Evolutionary conservation across 1,140 invertebrate genomes (phyloP).

Genomic region (Sweltsa coloradensis): DNA sequence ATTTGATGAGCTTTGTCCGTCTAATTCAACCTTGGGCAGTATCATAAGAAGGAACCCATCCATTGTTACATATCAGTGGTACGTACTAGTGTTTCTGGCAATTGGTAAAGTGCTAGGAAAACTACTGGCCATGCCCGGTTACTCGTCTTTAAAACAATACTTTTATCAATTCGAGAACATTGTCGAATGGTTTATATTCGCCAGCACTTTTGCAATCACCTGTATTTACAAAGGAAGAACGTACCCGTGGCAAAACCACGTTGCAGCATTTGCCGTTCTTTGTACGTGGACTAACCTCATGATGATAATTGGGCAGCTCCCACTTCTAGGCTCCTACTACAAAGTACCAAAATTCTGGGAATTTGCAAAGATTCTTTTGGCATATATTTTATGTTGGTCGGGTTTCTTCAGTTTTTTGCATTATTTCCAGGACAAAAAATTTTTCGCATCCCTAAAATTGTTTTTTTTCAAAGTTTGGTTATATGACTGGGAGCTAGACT

Average conservation of each 20-base stretch:
- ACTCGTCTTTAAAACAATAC: constrained; percentile 62
- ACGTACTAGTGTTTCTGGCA: constrained; percentile 52
- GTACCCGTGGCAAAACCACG: constrained; percentile 69
- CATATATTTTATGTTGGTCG: too few species aligned
- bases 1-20: too few species aligned
- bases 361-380: constrained; percentile 69
- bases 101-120: constrained; percentile 64
- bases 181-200: constrained; percentile 72
- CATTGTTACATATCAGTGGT: constrained; percentile 62
- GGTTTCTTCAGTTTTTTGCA: too few species aligned
- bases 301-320: constrained; percentile 71
- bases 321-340: constrained; percentile 73
- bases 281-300: constrained; percentile 77
- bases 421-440: too few species aligned
- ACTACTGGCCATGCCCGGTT: constrained; percentile 60
- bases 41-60: constrained; percentile 52
- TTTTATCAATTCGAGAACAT: constrained; percentile 70
- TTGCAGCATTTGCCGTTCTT: constrained; percentile 69
- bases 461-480: too few species aligned
- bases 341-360: too few species aligned
- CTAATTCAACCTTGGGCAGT: constrained; percentile 53
- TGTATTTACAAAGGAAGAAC: constrained; percentile 63
- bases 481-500: too few species aligned
- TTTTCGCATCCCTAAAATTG: too few species aligned
- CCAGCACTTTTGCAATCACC: constrained; percentile 67